phyloP scores from a whole-genome alignment of 2,888 invertebrate genomes.

The Sisyra nigra region DNA sequence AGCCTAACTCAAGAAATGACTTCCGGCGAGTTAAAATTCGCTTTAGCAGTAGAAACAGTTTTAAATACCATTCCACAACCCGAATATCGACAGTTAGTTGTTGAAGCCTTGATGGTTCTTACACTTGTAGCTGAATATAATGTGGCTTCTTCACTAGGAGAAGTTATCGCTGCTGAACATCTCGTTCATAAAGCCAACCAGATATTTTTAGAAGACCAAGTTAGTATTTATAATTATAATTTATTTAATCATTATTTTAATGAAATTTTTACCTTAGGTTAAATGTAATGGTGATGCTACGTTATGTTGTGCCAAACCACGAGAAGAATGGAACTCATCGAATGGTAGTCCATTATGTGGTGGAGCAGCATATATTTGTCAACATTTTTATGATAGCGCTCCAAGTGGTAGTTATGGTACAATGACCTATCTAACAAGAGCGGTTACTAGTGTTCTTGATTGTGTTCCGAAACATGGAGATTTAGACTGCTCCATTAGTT shows the following conservation, averaged over 20 bases:
- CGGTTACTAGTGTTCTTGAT: slow-evolving; percentile 58
- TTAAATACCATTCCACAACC: slow-evolving; percentile 95
- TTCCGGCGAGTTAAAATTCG: slow-evolving; percentile 94
- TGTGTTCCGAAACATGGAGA: slow-evolving; percentile 61
- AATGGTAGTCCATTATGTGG: slow-evolving; percentile 63
- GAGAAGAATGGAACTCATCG: slow-evolving; percentile 37
- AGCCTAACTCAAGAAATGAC: slow-evolving; percentile 98
- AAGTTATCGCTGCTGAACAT: slow-evolving; percentile 73
- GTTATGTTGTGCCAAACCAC: slow-evolving; percentile 76
- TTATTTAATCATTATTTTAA: neutral
- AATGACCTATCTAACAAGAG: slow-evolving; percentile 88
- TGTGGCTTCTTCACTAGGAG: slow-evolving; percentile 58
- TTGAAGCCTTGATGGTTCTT: slow-evolving; percentile 93
- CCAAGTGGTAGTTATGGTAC: slow-evolving; percentile 96
- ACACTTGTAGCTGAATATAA: slow-evolving; percentile 82
- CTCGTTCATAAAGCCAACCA: slow-evolving; percentile 89
- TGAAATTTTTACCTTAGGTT: slow-evolving; percentile 34
- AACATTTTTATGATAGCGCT: slow-evolving; percentile 95
- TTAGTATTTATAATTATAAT: slow-evolving; percentile 23
- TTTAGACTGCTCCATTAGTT: slow-evolving; percentile 65
- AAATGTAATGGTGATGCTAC: slow-evolving; percentile 83
- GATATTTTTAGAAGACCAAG: slow-evolving; percentile 92
- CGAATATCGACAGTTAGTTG: slow-evolving; percentile 91
- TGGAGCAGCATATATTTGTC: slow-evolving; percentile 90
- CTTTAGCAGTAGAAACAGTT: slow-evolving; percentile 91